phyloP scores from a whole-genome alignment of 2,797 vertebrate species.

The Ciconia nigra region DNA sequence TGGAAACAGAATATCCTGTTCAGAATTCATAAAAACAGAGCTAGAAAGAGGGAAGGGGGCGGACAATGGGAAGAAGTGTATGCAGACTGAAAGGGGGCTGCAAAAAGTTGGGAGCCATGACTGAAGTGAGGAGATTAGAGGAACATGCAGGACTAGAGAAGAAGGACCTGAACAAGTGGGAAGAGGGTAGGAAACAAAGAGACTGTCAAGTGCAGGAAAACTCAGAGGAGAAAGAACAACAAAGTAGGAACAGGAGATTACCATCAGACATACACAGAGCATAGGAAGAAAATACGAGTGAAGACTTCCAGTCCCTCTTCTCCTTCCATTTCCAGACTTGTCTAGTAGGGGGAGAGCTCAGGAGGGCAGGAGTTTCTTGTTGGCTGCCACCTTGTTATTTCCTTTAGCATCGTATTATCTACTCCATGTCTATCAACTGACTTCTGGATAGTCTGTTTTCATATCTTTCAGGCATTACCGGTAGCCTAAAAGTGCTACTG shows the following conservation, averaged over 20 bases:
- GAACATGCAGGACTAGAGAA: background rate
- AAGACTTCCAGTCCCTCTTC: background rate
- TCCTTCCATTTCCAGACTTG: background rate
- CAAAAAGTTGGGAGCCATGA: background rate
- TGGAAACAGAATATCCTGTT: background rate
- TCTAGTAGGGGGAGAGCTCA: background rate
- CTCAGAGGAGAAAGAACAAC: background rate
- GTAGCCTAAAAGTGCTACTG: background rate
- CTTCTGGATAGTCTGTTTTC: background rate
- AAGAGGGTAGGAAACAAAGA: background rate
- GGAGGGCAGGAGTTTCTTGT: background rate
- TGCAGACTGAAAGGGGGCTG: background rate
- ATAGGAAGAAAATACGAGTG: background rate
- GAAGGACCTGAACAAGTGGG: background rate
- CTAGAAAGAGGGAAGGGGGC: background rate
- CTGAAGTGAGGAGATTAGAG: background rate
- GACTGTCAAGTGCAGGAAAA: background rate
- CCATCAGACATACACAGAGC: background rate
- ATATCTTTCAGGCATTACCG: background rate
- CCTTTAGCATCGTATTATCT: background rate
- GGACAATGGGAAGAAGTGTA: background rate
- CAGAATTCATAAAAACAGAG: background rate
- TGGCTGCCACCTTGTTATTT: background rate
- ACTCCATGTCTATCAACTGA: background rate
- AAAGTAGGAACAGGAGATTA: background rate